Conservation (phyloP, 2,888 invertebrate genomes). For the Trissoscelio sp. region DNA sequence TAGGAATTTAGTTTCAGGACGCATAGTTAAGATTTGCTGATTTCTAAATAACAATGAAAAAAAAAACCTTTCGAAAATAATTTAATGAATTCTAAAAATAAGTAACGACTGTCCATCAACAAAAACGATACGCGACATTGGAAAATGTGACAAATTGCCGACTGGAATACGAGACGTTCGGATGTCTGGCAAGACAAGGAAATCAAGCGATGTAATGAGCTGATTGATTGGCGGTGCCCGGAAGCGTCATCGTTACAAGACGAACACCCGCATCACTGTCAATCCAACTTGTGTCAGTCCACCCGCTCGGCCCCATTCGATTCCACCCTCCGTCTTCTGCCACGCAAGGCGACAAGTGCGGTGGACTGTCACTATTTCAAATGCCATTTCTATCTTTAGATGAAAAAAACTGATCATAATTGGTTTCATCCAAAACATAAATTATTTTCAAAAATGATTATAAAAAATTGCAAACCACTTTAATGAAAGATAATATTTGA, state of each 20-base stretch:
- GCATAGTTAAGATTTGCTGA: too few species aligned
- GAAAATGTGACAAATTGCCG: constrained; percentile 66
- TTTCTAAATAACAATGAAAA: too few species aligned
- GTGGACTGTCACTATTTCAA: constrained; percentile 50
- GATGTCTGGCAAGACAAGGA: constrained; percentile 59
- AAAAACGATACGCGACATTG: constrained; percentile 33
- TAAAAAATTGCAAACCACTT: too few species aligned
- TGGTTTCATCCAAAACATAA: constrained; percentile 1
- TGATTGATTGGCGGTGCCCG: constrained; percentile 79
- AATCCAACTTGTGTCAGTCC: constrained; percentile 66
- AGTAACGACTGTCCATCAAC: constrained; percentile 43
- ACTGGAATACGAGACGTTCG: constrained; percentile 39
- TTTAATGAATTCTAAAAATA: constrained; percentile 49
- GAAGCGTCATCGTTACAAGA: constrained; percentile 78
- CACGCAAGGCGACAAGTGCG: constrained; percentile 60
- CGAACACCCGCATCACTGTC: constrained; percentile 75
- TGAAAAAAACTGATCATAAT: not conserved
- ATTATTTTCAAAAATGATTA: too few species aligned
- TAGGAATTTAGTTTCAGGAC: too few species aligned
- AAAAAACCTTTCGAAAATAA: too few species aligned
- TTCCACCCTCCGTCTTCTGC: constrained; percentile 59
- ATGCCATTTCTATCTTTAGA: constrained; percentile 41
- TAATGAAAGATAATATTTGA: too few species aligned
- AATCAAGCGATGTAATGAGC: constrained; percentile 79
- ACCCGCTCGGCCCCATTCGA: constrained; percentile 27